These are phyloP conservation scores for Alethe diademata DNA, from an alignment of 2,113 vertebrate genomes.

Conservation along the genomic window DNA sequence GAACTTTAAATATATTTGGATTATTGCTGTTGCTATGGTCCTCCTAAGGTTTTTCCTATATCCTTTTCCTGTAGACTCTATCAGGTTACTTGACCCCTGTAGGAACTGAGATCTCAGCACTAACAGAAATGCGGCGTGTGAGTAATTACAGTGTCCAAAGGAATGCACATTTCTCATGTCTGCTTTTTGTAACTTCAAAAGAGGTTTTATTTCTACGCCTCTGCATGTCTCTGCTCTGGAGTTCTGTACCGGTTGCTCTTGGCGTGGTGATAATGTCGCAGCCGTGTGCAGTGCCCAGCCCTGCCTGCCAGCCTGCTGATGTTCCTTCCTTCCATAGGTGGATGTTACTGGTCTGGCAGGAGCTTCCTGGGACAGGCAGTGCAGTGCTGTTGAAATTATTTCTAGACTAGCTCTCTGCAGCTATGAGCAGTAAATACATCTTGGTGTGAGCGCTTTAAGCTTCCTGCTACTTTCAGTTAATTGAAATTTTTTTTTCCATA, in stretches of 20 bases:
- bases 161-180: neutral
- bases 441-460: neutral
- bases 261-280: neutral
- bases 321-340: neutral
- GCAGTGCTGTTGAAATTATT: neutral
- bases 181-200: neutral
- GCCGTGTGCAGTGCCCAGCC: neutral
- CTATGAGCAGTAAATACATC: neutral
- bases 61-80: conserved; percentile 76
- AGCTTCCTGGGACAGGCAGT: neutral
- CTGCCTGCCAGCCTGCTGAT: neutral
- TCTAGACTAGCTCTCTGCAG: neutral
- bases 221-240: neutral
- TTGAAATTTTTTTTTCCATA: neutral
- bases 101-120: conserved; percentile 84
- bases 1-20: neutral
- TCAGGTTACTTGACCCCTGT: conserved; percentile 89
- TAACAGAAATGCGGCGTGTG: conserved; percentile 90
- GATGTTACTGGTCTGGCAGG: neutral
- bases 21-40: neutral
- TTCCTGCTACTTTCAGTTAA: neutral
- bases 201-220: neutral
- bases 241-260: neutral
- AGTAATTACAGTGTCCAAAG: conserved; percentile 38
- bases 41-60: conserved; percentile 28